phyloP scores from a whole-genome alignment of 1,140 invertebrate genomes.

The Drosophila quadrilineata region DNA sequence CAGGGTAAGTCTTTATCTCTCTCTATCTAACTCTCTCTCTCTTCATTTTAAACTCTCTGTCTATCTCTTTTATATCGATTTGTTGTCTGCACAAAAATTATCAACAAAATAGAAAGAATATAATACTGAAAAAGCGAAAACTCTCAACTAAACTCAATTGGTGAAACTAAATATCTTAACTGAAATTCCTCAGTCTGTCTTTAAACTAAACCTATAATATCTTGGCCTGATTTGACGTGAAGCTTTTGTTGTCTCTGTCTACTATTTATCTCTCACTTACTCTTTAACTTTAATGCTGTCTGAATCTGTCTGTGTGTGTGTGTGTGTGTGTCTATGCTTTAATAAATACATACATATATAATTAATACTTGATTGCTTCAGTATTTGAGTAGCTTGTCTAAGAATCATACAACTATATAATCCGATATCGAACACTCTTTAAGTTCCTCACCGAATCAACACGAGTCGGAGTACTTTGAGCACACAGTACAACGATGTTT shows the following conservation, averaged over 20 bases:
- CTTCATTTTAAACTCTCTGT: slow-evolving; percentile 8
- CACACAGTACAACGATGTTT: slow-evolving; percentile 37
- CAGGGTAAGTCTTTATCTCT: slow-evolving; percentile 80
- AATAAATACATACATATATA: slow-evolving; percentile 7
- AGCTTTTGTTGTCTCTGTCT: slow-evolving; percentile 72
- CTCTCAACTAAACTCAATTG: neutral
- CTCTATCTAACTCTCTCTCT: slow-evolving; percentile 9
- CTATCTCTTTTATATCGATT: neutral
- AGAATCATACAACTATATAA: slow-evolving; percentile 6
- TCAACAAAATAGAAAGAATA: no score
- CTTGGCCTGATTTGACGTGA: slow-evolving; percentile 68
- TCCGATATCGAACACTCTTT: neutral
- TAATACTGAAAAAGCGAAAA: neutral
- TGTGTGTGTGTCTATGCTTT: slow-evolving; percentile 35
- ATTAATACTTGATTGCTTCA: slow-evolving; percentile 27
- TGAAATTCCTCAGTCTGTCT: slow-evolving; percentile 19
- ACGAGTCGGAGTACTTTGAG: slow-evolving; percentile 20
- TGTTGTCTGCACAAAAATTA: slow-evolving; percentile 5
- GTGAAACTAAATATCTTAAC: neutral
- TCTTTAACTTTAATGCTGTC: no score
- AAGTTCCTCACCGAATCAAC: slow-evolving; percentile 3
- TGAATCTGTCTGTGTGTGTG: neutral
- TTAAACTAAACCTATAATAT: slow-evolving; percentile 37
- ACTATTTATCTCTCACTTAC: slow-evolving; percentile 36
- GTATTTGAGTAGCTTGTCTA: slow-evolving; percentile 31